These are phyloP conservation scores for Radopholus similis DNA, from an alignment of 1,140 invertebrate species.

Conservation along the genomic window DNA sequence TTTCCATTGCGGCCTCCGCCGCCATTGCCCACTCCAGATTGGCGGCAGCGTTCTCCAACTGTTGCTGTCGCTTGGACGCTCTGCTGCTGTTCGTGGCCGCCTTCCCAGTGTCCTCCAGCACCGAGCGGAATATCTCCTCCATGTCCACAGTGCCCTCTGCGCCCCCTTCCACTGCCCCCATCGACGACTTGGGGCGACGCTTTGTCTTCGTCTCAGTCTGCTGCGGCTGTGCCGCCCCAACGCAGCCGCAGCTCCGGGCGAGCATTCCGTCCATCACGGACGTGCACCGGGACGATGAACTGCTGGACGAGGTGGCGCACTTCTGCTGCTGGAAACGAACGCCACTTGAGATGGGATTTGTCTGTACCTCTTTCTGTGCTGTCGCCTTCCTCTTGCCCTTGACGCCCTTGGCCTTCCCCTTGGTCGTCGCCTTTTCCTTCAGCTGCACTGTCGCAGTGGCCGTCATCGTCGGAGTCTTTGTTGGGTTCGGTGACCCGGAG, in stretches of 20 bases:
- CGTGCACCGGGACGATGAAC: no score
- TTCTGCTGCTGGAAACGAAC: no score
- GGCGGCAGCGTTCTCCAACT: no score
- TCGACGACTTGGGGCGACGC: not conserved
- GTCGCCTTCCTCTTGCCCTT: no score
- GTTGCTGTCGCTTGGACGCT: not conserved
- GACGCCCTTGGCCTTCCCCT: not conserved
- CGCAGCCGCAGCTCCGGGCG: not conserved
- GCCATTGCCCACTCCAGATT: no score
- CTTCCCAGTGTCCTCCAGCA: not conserved
- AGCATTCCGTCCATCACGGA: not conserved
- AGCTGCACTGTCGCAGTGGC: not conserved
- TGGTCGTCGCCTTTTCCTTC: not conserved
- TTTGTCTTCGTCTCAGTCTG: not conserved
- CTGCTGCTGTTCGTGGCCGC: not conserved
- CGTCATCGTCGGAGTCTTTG: not conserved
- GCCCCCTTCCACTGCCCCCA: not conserved
- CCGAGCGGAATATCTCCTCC: conserved; percentile 13
- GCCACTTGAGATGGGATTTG: no score
- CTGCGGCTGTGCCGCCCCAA: not conserved
- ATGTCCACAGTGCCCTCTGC: not conserved
- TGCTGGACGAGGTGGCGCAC: no score
- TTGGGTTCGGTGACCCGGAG: no score
- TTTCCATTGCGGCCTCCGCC: no score
- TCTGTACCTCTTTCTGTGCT: no score